Base-by-base conservation (phyloP, 2,888 invertebrate genomes). In the Noctuana brunneofusca region DNA sequence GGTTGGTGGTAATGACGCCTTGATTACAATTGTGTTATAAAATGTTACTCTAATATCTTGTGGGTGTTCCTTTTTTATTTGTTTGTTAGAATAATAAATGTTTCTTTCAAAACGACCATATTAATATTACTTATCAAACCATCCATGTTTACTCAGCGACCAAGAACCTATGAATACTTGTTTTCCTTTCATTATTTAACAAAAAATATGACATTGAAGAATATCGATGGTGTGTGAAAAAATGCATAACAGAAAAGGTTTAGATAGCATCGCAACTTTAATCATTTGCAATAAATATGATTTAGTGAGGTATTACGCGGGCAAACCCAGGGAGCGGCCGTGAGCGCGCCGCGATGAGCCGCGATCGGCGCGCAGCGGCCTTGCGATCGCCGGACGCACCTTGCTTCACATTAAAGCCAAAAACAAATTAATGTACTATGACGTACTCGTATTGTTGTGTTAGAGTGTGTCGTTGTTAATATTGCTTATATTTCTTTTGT, bases 1-100 rank as follows among this genome's bases (percentile, higher is more conserved):
- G 73, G 73, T 55, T 75, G 74, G 74, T 73, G 70, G 69, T 73
- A 56, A 66, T 5, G 43, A 3, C 6, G 14, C 38, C 0, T 5
- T 38, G 1, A 6, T 27, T 6, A 27, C 27, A 6, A 27, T 8
- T 14, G 6, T 35, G 35, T n/a, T 3, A 12, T n/a, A n/a, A 12
- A 35, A n/a, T 35, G n/a, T n/a, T n/a, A n/a, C n/a, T 35, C n/a
- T 35, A 35, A 35, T 35, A 35, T 1, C 9, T 4, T 1, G 4
- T 27, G 8, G 30, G n/a, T n/a, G n/a, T n/a, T n/a, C 8, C 8
- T 30, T 11, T 30, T 30, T 11, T 11, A 11, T 30, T 30, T 9
- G 30, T 9, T 30, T 30, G 30, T 30, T 30, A 11, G 4, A 35
- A 32, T 5, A 35, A 35, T 35, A n/a, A 35, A 35, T n/a, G 4